Evolutionary conservation across 92 coral and sea anemone genomes (phyloP).

Genomic region (Zoanthus gigantus): DNA sequence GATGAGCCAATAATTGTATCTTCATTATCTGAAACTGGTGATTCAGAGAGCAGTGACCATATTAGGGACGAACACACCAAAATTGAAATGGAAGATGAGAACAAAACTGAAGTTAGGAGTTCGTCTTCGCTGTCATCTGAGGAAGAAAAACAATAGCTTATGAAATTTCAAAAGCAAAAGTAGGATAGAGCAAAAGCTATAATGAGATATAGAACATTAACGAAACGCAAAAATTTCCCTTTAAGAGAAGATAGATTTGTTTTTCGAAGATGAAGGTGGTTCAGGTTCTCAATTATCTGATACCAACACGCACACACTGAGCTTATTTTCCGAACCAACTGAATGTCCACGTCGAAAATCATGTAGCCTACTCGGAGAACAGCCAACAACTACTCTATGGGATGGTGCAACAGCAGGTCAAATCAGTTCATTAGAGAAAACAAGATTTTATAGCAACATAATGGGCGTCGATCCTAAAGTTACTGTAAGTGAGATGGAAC

Average conservation of each 20-base stretch:
- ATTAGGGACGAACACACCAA: not conserved
- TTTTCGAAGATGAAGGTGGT: not conserved
- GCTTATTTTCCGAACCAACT: not conserved
- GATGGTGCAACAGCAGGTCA: no score
- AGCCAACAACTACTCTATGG: no score
- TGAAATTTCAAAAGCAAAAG: constrained; percentile 11
- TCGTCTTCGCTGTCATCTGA: constrained; percentile 35
- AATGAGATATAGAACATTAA: constrained; percentile 32
- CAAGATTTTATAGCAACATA: constrained; percentile 4
- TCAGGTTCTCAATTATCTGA: not conserved
- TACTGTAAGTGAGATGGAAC: constrained; percentile 15
- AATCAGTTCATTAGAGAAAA: no score
- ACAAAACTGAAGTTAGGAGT: not conserved
- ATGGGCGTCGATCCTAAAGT: constrained; percentile 11
- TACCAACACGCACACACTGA: constrained; percentile 13
- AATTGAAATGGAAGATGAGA: not conserved
- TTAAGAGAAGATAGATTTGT: not conserved
- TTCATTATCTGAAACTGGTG: not conserved
- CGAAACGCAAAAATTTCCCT: not conserved
- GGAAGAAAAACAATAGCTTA: constrained; percentile 43
- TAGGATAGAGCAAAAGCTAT: constrained; percentile 50
- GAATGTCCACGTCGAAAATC: constrained; percentile 6
- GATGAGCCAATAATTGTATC: not conserved
- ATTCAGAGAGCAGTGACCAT: constrained; percentile 12
- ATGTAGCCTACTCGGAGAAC: not conserved